Evolutionary conservation across 1,140 invertebrate species (phyloP), one percentile per base, ranked within the genome.

Genomic region (Saccostrea echinata): DNA sequence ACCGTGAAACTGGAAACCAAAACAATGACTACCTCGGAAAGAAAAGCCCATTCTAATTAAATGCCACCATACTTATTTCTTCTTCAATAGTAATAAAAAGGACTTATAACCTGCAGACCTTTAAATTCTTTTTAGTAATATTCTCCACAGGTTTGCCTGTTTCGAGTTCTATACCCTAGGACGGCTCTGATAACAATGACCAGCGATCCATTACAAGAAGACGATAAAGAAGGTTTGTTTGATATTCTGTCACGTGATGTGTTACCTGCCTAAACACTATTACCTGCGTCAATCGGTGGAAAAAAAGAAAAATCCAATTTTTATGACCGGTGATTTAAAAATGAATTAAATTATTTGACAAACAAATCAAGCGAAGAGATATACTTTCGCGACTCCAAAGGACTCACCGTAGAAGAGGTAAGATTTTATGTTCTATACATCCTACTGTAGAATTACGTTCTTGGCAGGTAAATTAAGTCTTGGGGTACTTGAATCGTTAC

Each of bases 141-240:
- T 76, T 33, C 16, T 30, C 68, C 24, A 33, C 30, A 61, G 68
- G 30, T 76, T 76, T 24, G 11, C 8, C 27, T 30, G 24, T 33
- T 30, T 76, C 3, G 68, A 76, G 27, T 33, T 76, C 68, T 30
- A 33, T 33, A 33, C 68, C 68, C 11, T 76, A 9, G 8, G 68
- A 76, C 68, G 68, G 27, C 30, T 35, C 68, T 16, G 30, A 30
- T 30, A 76, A 76, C 68, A 76, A 76, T 76, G 68, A 33, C 24
- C 68, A 76, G 1, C 27, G 68, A 76, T 30, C 68, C 68, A 76
- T 76, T 76, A 16, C 24, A 30, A 33, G 30, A 30, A 76, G 24
- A 24, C 68, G 68, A 76, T 76, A 76, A 35, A 76, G 27, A 33
- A 76, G 68, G 68, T 76, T 76, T 76, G 68, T 76, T 76, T 76